Conservation (phyloP, 1,140 invertebrate species). For the Andrena cerasifolii region DNA sequence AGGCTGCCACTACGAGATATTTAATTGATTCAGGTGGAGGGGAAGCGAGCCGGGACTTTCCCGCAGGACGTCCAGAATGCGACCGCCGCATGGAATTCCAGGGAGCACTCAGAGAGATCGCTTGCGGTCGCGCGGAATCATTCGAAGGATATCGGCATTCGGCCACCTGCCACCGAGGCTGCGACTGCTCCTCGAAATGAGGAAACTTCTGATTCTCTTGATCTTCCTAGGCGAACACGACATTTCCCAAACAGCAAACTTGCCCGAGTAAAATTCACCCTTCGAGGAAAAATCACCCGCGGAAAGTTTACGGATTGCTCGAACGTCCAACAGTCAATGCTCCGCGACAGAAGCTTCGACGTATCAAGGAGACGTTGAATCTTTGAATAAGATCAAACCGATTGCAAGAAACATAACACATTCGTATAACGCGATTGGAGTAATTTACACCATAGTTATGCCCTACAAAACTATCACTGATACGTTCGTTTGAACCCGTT, state of each 20-base stretch:
- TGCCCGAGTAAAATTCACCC: background rate
- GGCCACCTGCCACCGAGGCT: slow-evolving; percentile 44
- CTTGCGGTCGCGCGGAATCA: slow-evolving; percentile 60
- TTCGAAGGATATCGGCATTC: slow-evolving; percentile 64
- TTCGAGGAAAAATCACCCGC: background rate
- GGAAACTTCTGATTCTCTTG: slow-evolving; percentile 37
- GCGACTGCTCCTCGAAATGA: slow-evolving; percentile 36
- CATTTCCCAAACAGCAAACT: background rate
- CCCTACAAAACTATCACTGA: too few relatives aligned
- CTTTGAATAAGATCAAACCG: too few relatives aligned
- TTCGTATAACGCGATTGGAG: too few relatives aligned
- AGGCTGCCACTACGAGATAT: slow-evolving; percentile 56
- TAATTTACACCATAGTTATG: too few relatives aligned
- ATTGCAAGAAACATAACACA: too few relatives aligned
- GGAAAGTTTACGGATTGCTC: background rate
- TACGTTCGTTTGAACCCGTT: too few relatives aligned
- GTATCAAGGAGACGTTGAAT: too few relatives aligned
- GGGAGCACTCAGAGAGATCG: slow-evolving; percentile 60
- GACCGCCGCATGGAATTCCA: slow-evolving; percentile 64
- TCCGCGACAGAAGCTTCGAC: too few relatives aligned
- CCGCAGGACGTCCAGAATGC: slow-evolving; percentile 65
- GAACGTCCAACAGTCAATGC: too few relatives aligned
- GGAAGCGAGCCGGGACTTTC: slow-evolving; percentile 57
- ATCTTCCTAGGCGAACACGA: background rate
- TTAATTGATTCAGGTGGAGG: slow-evolving; percentile 69